Evolutionary conservation across 1,140 invertebrate species (phyloP), one percentile per base, ranked within the genome.

Genomic region (Littorina saxatilis): DNA sequence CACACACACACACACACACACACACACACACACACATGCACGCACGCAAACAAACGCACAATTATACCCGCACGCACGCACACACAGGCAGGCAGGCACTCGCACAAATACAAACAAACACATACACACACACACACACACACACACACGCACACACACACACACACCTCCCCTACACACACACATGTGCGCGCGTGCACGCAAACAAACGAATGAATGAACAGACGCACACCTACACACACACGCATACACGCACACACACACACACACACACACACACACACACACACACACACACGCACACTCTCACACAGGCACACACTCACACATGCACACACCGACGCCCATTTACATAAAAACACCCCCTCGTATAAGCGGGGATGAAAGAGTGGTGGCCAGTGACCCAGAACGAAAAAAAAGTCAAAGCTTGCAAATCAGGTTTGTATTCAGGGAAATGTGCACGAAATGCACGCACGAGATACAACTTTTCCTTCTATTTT

Each of bases 301-400:
- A 68, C 70, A 73, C 70, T 47, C 70, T 47, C 70, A 73, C 70
- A 73, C 70, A 73, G 40, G 50, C 70, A 73, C 70, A 73, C 70
- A 50, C 40, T 37, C 40, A 73, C 40, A 50, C 37, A 40, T 37
- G n/a, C 37, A 72, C 37, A 27, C 68, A n/a, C 37, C 11, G 35
- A 9, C 68, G n/a, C 68, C 3, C 37, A 23, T 37, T 5, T 37
- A 27, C 68, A 40, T 2, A 40, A 35, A 43, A 35, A 11, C 68
- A 43, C n/a, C n/a, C n/a, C n/a, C n/a, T n/a, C n/a, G n/a, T n/a
- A n/a, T n/a, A n/a, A n/a, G n/a, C n/a, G n/a, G n/a, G n/a, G n/a
- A n/a, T n/a, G n/a, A n/a, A n/a, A n/a, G n/a, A n/a, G n/a, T n/a
- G n/a, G n/a, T n/a, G n/a, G n/a, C n/a, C n/a, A n/a, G n/a, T n/a